Evolutionary conservation across 1,140 invertebrate genomes (phyloP).

Genomic region (Zaprionus tsacasi): DNA sequence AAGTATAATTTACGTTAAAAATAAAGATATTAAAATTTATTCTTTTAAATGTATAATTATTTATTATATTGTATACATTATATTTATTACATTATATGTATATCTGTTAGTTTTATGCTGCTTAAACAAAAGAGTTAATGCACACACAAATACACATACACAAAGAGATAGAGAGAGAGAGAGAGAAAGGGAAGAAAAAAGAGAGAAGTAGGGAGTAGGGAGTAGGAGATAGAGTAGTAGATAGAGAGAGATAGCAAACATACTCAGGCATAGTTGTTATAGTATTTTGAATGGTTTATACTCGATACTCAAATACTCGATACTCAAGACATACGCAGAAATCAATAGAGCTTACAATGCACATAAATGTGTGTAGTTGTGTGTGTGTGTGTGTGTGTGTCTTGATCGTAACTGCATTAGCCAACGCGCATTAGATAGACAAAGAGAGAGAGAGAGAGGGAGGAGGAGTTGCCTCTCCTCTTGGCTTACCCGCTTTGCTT

Average conservation of each 20-base stretch:
- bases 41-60: too few relatives aligned
- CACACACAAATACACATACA: slow-evolving; percentile 17
- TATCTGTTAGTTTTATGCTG: neutral
- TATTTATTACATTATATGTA: too few relatives aligned
- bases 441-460: neutral
- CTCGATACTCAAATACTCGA: too few relatives aligned
- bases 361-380: slow-evolving; percentile 44
- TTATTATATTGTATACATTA: too few relatives aligned
- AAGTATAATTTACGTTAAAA: too few relatives aligned
- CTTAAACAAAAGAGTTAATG: neutral
- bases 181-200: too few relatives aligned
- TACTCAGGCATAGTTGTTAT: slow-evolving; percentile 32
- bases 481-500: slow-evolving; percentile 80
- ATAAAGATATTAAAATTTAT: too few relatives aligned
- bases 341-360: slow-evolving; percentile 64
- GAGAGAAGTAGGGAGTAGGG: too few relatives aligned
- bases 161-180: neutral
- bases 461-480: neutral
- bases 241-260: neutral
- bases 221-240: too few relatives aligned
- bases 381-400: slow-evolving; percentile 26
- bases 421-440: neutral
- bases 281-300: slow-evolving; percentile 22
- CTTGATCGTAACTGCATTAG: slow-evolving; percentile 31
- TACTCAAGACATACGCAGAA: slow-evolving; percentile 73